Conservation (phyloP, 2,888 invertebrate genomes). For the Brachynemurus nebulosus region DNA sequence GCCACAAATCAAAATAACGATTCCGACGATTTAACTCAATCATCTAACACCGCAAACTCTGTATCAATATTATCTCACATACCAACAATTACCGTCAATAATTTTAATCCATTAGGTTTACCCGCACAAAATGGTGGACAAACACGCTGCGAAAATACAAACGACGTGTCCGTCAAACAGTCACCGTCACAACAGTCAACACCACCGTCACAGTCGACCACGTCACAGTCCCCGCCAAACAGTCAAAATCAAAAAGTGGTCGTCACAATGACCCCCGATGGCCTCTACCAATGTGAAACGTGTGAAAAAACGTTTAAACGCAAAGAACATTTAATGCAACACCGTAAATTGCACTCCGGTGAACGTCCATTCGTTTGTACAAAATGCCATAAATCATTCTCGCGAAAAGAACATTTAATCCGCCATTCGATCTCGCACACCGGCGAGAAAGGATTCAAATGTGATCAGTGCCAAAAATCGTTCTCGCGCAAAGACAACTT, state of each 20-base stretch:
- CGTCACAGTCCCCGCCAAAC: conserved; percentile 4
- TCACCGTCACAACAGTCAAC: not conserved
- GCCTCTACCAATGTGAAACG: conserved; percentile 34
- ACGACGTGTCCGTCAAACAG: not conserved
- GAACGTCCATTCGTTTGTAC: conserved; percentile 51
- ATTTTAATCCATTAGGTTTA: no score
- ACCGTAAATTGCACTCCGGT: conserved; percentile 50
- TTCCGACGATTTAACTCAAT: no score
- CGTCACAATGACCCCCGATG: not conserved
- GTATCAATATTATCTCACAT: no score
- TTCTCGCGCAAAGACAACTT: conserved; percentile 43
- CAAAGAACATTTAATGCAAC: conserved; percentile 54
- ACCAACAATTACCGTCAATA: conserved; percentile 20
- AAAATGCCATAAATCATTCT: conserved; percentile 50
- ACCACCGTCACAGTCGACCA: not conserved
- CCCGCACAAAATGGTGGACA: no score
- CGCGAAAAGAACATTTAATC: conserved; percentile 52
- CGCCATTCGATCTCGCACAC: conserved; percentile 53
- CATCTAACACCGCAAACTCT: no score
- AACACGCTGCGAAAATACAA: not conserved
- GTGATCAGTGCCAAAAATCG: conserved; percentile 41
- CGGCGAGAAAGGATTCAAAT: conserved; percentile 50
- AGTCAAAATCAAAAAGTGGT: no score
- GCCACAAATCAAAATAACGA: no score
- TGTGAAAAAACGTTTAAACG: conserved; percentile 52